phyloP scores from a whole-genome alignment of 2,888 invertebrate species.

The Galerucella nymphaeae region DNA sequence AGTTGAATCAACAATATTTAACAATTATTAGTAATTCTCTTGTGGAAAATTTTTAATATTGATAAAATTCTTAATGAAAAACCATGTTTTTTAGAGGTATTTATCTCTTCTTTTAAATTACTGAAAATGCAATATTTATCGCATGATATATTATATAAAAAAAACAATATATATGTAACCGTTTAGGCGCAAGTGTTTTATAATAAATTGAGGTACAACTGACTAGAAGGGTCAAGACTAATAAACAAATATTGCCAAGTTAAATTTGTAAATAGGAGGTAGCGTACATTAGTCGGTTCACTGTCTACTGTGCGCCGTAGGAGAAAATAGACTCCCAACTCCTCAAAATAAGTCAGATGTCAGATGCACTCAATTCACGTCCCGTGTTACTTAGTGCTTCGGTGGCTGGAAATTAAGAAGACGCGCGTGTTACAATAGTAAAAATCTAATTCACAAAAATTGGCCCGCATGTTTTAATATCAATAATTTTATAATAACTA shows the following conservation, averaged over 20 bases:
- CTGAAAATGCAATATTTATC: neutral
- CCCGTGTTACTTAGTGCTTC: constrained; percentile 15
- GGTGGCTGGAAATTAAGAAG: constrained; percentile 15
- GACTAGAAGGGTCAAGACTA: constrained; percentile 25
- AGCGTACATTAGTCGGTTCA: constrained; percentile 25
- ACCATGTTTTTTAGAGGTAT: neutral
- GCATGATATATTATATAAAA: neutral
- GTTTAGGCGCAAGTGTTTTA: constrained; percentile 18
- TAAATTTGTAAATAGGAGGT: constrained; percentile 26
- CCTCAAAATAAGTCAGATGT: constrained; percentile 22
- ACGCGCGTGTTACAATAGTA: constrained; percentile 5
- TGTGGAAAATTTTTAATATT: too few relatives aligned
- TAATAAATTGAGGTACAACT: constrained; percentile 32
- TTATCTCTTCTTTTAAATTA: neutral
- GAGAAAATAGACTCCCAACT: constrained; percentile 34
- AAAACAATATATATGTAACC: neutral
- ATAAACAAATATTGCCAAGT: constrained; percentile 33
- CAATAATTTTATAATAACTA: neutral
- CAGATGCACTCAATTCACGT: constrained; percentile 19
- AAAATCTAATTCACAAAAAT: constrained; percentile 4
- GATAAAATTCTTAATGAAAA: neutral
- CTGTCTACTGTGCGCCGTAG: constrained; percentile 22
- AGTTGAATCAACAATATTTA: neutral
- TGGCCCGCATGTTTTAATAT: neutral
- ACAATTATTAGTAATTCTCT: too few relatives aligned